phyloP scores from a whole-genome alignment of 2,888 invertebrate species.

The Alitta virens region DNA sequence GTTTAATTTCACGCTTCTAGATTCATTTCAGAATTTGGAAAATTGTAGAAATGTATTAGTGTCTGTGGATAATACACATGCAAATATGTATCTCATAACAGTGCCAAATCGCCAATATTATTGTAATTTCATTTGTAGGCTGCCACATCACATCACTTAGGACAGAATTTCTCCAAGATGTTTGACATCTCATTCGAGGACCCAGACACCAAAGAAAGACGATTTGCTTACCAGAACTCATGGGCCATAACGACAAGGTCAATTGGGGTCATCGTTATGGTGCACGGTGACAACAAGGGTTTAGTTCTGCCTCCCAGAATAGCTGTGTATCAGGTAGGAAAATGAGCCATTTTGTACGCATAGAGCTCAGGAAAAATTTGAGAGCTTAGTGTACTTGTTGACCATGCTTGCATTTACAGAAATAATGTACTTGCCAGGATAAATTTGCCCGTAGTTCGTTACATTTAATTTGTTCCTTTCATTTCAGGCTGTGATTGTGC shows the following conservation, averaged over 20 bases:
- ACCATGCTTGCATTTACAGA: neutral
- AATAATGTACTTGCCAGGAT: no score
- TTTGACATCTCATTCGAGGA: slow-evolving; percentile 95
- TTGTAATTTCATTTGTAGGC: slow-evolving; percentile 61
- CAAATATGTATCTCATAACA: no score
- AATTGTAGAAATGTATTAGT: no score
- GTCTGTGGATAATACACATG: no score
- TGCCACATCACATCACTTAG: slow-evolving; percentile 96
- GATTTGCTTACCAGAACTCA: slow-evolving; percentile 89
- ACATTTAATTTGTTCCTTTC: no score
- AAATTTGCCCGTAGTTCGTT: no score
- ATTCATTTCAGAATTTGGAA: no score
- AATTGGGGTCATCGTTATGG: slow-evolving; percentile 74
- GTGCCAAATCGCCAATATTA: no score
- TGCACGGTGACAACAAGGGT: slow-evolving; percentile 96
- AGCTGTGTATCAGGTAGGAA: slow-evolving; percentile 60
- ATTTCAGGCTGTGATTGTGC: slow-evolving; percentile 79
- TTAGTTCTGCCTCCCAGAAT: slow-evolving; percentile 92
- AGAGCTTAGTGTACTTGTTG: neutral
- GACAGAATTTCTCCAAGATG: slow-evolving; percentile 99
- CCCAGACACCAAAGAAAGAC: slow-evolving; percentile 74
- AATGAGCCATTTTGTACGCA: no score
- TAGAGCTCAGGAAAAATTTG: neutral
- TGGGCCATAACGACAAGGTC: slow-evolving; percentile 98
- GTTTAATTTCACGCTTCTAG: no score